Conservation (phyloP, 2,888 invertebrate species). For the Venusia cambrica region DNA sequence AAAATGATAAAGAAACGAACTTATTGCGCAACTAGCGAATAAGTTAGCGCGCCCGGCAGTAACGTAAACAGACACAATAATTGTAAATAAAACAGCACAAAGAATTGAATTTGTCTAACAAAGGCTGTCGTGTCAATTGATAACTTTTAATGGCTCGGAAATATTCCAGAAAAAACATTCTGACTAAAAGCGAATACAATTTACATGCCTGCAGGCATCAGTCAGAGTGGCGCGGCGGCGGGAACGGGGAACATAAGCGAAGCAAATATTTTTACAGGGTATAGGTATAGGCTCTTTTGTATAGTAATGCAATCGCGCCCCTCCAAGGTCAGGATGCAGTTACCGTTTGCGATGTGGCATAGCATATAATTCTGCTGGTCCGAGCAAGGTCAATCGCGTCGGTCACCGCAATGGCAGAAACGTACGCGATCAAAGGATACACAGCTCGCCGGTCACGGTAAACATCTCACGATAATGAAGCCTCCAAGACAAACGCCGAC, state of each 20-base stretch:
- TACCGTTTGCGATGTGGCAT: constrained; percentile 52
- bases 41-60: constrained; percentile 37
- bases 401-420: constrained; percentile 54
- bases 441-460: constrained; percentile 62
- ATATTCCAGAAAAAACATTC: constrained; percentile 24
- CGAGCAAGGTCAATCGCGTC: constrained; percentile 66
- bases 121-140: constrained; percentile 42
- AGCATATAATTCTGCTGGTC: constrained; percentile 51
- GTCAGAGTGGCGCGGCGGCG: too few species aligned
- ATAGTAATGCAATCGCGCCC: too few species aligned
- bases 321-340: constrained; percentile 51
- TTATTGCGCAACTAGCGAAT: constrained; percentile 43
- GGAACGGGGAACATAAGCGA: too few species aligned
- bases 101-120: constrained; percentile 42
- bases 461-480: constrained; percentile 60
- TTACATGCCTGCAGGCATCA: constrained; percentile 8
- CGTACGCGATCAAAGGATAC: constrained; percentile 51
- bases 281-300: too few species aligned
- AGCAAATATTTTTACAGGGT: too few species aligned
- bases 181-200: constrained; percentile 13
- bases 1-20: constrained; percentile 48
- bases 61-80: constrained; percentile 38
- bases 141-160: constrained; percentile 33
- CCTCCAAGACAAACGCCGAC: constrained; percentile 51
- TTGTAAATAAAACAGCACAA: constrained; percentile 34